Evolutionary conservation across 2,888 invertebrate genomes (phyloP).

Genomic region (Megastigmus dorsalis): DNA sequence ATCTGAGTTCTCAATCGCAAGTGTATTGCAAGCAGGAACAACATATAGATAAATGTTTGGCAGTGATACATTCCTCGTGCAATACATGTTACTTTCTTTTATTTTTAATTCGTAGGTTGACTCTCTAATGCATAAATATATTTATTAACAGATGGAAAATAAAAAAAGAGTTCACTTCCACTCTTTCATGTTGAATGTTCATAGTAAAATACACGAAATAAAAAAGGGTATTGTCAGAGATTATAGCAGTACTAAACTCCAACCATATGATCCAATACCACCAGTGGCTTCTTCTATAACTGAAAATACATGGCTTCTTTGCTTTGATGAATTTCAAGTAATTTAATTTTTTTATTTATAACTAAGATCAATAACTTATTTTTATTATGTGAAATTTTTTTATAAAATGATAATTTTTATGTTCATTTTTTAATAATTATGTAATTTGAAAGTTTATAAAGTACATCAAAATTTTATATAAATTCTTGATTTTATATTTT

Average conservation of each 20-base stretch:
- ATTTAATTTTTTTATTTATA: no score
- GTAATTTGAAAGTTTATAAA: no score
- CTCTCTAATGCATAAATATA: conserved; percentile 47
- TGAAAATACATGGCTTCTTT: conserved; percentile 91
- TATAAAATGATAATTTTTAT: neutral
- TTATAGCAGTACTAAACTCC: conserved; percentile 77
- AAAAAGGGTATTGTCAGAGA: conserved; percentile 80
- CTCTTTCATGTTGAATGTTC: conserved; percentile 97
- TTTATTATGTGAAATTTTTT: neutral
- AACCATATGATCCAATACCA: conserved; percentile 94
- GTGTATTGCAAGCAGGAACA: conserved; percentile 60
- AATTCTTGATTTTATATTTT: conserved; percentile 65
- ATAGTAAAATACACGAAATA: conserved; percentile 89
- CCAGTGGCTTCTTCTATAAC: conserved; percentile 93
- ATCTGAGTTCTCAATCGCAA: conserved; percentile 53
- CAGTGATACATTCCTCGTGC: conserved; percentile 60
- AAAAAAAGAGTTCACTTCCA: conserved; percentile 95
- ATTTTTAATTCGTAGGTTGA: conserved; percentile 40
- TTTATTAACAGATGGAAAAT: conserved; percentile 77
- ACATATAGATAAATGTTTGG: conserved; percentile 6
- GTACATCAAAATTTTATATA: neutral
- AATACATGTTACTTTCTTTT: conserved; percentile 52
- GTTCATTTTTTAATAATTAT: conserved; percentile 21
- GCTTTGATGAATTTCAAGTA: conserved; percentile 99
- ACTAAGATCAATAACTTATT: no score